A percentile compares a stretch with the other conserved stretches of the same genome.
Conservation (phyloP, 2,797 vertebrate genomes). For the Falco naumanni region DNA sequence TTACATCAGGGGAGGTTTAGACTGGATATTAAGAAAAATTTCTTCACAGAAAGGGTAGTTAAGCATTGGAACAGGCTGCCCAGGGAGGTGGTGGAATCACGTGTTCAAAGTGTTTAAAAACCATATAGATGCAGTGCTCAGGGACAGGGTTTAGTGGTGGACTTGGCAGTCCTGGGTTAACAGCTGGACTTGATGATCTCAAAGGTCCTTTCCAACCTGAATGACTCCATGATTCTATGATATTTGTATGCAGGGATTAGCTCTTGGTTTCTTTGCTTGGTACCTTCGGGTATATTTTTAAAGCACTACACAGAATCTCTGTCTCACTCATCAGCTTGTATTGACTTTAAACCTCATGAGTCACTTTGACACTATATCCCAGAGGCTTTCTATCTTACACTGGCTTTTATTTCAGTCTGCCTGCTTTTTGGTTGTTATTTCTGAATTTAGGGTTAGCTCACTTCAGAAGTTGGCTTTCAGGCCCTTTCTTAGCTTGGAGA, state of each 20-base stretch:
- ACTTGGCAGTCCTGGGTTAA: too few relatives aligned
- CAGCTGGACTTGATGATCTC: too few relatives aligned
- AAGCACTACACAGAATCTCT: constrained; percentile 28
- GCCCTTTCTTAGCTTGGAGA: background rate
- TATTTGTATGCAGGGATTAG: constrained; percentile 47
- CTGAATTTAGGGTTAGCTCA: constrained; percentile 21
- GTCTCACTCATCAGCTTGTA: constrained; percentile 56
- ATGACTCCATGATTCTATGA: too few relatives aligned
- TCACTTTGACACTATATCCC: constrained; percentile 63
- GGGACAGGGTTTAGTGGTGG: too few relatives aligned
- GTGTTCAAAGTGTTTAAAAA: too few relatives aligned
- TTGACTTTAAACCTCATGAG: constrained; percentile 70
- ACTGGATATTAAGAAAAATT: too few relatives aligned
- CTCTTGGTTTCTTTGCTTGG: constrained; percentile 44
- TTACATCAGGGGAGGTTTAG: too few relatives aligned
- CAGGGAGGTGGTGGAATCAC: too few relatives aligned
- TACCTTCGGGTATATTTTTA: constrained; percentile 60
- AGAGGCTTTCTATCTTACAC: constrained; percentile 36
- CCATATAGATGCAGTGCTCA: too few relatives aligned
- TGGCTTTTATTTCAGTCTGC: constrained; percentile 48
- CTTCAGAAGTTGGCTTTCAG: background rate
- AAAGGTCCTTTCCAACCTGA: too few relatives aligned
- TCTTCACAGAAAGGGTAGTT: too few relatives aligned
- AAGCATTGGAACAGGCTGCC: too few relatives aligned
- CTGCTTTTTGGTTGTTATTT: background rate